Percentiles rank a stretch among this genome's conserved stretches.
phyloP scores from a whole-genome alignment of 1,140 invertebrate species.

The Tribolium madens region DNA sequence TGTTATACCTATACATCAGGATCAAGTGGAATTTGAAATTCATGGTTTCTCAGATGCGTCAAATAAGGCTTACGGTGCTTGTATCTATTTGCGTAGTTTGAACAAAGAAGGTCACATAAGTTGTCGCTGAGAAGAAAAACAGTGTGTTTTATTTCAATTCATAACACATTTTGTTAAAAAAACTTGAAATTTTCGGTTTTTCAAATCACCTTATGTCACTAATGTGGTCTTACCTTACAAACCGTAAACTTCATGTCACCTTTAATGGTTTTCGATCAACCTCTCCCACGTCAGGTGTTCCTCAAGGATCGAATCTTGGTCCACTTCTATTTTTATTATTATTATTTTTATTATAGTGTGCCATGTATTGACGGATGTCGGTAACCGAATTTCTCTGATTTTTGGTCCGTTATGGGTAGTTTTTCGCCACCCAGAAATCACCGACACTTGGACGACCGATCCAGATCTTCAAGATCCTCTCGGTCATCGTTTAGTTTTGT shows the following conservation, averaged over 20 bases:
- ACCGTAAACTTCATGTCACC: neutral
- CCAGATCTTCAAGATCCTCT: too few relatives aligned
- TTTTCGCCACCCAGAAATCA: too few relatives aligned
- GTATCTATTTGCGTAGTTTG: slow-evolving; percentile 60
- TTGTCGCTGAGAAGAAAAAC: too few relatives aligned
- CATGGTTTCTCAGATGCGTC: slow-evolving; percentile 65
- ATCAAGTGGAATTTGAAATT: slow-evolving; percentile 47
- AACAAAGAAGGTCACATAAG: slow-evolving; percentile 19
- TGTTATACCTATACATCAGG: too few relatives aligned
- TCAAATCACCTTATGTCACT: neutral
- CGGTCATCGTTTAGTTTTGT: too few relatives aligned
- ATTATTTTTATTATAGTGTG: too few relatives aligned
- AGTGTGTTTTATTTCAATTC: too few relatives aligned
- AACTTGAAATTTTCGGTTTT: neutral
- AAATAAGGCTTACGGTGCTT: slow-evolving; percentile 63
- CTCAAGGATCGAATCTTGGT: neutral
- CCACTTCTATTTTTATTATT: neutral
- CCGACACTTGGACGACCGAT: too few relatives aligned
- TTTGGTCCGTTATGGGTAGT: too few relatives aligned
- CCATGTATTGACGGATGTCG: too few relatives aligned
- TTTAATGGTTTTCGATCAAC: neutral
- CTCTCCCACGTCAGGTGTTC: neutral
- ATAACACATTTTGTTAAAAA: neutral
- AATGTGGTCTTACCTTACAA: neutral
- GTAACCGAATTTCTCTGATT: too few relatives aligned